Percentiles rank a stretch among this genome's conserved stretches.
These are phyloP conservation scores for Diorhabda elongata DNA, from an alignment of 1,140 invertebrate genomes.

Conservation along the genomic window DNA sequence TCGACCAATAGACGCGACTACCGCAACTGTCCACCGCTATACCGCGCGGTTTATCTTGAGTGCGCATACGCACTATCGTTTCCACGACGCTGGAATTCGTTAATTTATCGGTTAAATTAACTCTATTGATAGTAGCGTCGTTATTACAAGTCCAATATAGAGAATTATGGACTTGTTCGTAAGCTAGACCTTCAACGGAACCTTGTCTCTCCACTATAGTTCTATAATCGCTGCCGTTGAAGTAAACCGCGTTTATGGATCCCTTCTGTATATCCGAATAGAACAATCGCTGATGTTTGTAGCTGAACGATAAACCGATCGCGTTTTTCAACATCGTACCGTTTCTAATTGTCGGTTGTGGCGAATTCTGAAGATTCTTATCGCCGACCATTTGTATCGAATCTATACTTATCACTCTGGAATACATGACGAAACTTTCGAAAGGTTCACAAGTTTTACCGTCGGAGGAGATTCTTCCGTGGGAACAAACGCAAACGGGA, in stretches of 20 bases:
- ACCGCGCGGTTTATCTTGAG: conserved; percentile 74
- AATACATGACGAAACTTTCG: conserved; percentile 73
- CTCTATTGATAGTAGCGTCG: conserved; percentile 67
- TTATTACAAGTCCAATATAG: conserved; percentile 86
- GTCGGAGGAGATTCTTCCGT: conserved; percentile 63
- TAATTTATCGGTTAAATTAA: conserved; percentile 50
- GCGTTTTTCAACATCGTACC: conserved; percentile 73
- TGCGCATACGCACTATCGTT: conserved; percentile 62
- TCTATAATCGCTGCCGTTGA: conserved; percentile 71
- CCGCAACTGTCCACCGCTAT: conserved; percentile 77
- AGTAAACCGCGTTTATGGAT: conserved; percentile 77
- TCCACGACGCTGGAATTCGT: conserved; percentile 50
- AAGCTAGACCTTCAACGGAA: conserved; percentile 79
- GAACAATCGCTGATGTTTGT: conserved; percentile 64
- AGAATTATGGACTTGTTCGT: conserved; percentile 59
- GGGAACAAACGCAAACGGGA: conserved; percentile 68
- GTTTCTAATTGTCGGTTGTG: conserved; percentile 69
- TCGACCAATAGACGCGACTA: conserved; percentile 74
- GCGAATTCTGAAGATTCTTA: conserved; percentile 67
- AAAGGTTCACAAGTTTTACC: conserved; percentile 64
- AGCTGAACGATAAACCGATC: conserved; percentile 79
- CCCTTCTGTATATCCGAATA: conserved; percentile 85
- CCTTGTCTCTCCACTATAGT: conserved; percentile 69
- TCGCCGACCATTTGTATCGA: conserved; percentile 71
- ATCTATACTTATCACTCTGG: conserved; percentile 68